Evolutionary conservation across 64 coral and sea anemone genomes (phyloP), one percentile per base, ranked within the genome.

Genomic region (Platygyra sinensis): DNA sequence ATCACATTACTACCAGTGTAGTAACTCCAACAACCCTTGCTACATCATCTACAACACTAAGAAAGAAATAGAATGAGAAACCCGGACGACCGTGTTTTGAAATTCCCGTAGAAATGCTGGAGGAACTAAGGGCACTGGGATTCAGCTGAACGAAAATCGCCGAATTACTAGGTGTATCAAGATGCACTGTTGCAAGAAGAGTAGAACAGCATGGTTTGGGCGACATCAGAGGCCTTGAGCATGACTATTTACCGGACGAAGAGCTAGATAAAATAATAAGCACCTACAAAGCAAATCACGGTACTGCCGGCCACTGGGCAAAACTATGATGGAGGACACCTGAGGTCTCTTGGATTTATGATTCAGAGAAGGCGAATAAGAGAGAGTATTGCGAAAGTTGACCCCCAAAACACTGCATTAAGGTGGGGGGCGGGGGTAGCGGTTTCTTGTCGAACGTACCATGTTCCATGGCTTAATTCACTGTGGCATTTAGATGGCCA

Each of bases 311-410:
- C 80, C 24, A 84, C 69, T 82, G 86, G 86, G n/a, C 79, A 89
- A 52, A n/a, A 18, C 71, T 89, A 93, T 77, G 74, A 89, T 83
- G 86, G 76, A 76, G 86, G 86, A 72, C 63, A 94, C 73, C 15
- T 94, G 51, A 82, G 64, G 32, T 62, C 92, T 30, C 77, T 84
- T 80, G 86, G 92, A 32, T 89, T 89, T 38, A 83, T 72, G 63
- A 83, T 94, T 83, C 86, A 89, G 60, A 74, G 92, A 77, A 94
- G 60, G 29, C 18, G 86, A 65, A 83, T 94, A 88, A 82, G 86
- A 94, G 86, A 89, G 33, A 89, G 86, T 61, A 83, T 89, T 24
- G 77, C 86, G 38, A 94, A 72, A 89, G 86, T 89, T 18, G 86
- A 94, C 77, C 86, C 78, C 4, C 78, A 89, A 22, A 92, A 87